These are phyloP conservation scores for Alectura lathami DNA, from an alignment of 2,113 vertebrate species.

Conservation along the genomic window DNA sequence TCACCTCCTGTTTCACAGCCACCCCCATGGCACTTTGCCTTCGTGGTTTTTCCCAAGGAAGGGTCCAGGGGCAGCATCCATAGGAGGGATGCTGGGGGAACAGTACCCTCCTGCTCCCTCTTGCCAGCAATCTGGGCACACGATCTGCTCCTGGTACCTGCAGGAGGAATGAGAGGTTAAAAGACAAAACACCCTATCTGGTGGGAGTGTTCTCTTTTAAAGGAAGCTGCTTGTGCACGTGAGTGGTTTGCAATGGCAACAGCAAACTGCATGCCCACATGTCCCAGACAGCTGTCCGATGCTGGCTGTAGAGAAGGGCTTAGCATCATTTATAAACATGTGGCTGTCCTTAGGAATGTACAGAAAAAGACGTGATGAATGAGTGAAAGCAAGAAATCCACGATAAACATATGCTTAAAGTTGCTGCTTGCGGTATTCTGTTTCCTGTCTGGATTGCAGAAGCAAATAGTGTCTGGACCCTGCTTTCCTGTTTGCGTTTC, in stretches of 20 bases:
- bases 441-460: background rate
- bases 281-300: background rate
- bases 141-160: rapidly evolving
- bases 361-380: background rate
- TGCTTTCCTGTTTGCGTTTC: background rate
- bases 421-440: background rate
- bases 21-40: background rate
- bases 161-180: background rate
- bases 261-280: rapidly evolving
- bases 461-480: background rate
- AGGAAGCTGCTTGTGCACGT: background rate
- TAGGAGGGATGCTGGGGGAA: rapidly evolving
- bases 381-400: background rate
- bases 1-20: background rate
- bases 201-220: background rate
- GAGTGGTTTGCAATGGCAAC: background rate
- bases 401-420: background rate
- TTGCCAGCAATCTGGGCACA: background rate
- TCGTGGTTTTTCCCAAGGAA: background rate
- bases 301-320: background rate
- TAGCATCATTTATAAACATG: background rate
- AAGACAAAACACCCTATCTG: background rate
- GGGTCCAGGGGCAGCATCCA: background rate
- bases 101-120: background rate
- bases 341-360: background rate